phyloP scores from a whole-genome alignment of 2,113 vertebrate genomes.

The Bungarus multicinctus region DNA sequence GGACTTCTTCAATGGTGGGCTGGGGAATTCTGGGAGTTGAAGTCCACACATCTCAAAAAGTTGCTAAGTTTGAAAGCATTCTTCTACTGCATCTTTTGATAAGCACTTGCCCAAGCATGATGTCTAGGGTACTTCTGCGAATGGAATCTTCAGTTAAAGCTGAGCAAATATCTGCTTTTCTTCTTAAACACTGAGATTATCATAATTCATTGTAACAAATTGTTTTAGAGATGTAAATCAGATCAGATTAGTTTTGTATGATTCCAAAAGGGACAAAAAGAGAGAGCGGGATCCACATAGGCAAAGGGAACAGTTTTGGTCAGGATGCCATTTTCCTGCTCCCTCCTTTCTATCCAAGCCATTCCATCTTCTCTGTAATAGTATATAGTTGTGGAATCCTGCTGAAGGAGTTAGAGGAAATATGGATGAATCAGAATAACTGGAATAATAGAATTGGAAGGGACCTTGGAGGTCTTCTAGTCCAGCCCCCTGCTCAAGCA shows the following conservation, averaged over 20 bases:
- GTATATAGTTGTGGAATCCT: background rate
- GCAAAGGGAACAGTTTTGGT: background rate
- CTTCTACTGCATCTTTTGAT: background rate
- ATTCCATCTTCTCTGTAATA: background rate
- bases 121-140: background rate
- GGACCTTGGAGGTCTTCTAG: no score
- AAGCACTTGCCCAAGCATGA: background rate
- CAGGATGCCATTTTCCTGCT: background rate
- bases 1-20: background rate
- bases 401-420: background rate
- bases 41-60: background rate
- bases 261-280: background rate
- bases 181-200: constrained; percentile 3
- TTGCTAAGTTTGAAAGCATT: background rate
- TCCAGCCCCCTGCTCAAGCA: no score
- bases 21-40: background rate
- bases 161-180: constrained; percentile 32
- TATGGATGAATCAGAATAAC: background rate
- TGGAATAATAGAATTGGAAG: no score
- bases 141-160: constrained; percentile 19
- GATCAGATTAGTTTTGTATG: background rate
- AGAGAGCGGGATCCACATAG: background rate
- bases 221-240: background rate
- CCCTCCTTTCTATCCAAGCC: background rate
- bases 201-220: background rate